Conservation (phyloP, 2,113 vertebrate genomes). For the Cariama cristata region DNA sequence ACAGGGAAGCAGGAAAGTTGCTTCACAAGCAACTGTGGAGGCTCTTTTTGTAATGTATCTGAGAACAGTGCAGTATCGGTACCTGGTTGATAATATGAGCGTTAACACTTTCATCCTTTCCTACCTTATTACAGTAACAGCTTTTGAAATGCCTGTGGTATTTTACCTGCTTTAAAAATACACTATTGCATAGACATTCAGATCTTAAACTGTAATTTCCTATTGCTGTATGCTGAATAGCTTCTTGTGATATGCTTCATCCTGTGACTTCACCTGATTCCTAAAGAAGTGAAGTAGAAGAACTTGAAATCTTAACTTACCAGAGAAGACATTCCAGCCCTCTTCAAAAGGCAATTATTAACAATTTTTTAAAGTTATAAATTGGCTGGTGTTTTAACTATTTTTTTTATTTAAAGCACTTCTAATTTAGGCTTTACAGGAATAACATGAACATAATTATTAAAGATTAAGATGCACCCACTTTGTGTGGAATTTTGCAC, state of each 20-base stretch:
- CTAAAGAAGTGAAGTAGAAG: background rate
- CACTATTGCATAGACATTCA: background rate
- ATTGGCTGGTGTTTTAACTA: background rate
- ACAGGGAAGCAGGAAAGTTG: background rate
- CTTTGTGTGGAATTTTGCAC: background rate
- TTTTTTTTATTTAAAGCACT: background rate
- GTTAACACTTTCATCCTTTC: background rate
- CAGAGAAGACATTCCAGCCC: background rate
- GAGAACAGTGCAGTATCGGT: accelerated
- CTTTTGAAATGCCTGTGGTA: background rate
- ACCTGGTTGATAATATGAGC: background rate
- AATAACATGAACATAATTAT: background rate
- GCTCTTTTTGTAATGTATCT: background rate
- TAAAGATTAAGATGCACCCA: background rate
- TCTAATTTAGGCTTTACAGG: background rate
- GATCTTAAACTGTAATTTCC: background rate
- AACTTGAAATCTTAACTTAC: background rate
- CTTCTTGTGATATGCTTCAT: background rate
- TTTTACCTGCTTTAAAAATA: background rate
- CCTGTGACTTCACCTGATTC: background rate
- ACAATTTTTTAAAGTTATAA: background rate
- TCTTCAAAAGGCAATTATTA: background rate
- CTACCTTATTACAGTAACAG: background rate
- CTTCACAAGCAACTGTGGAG: background rate
- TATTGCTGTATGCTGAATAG: background rate